These are phyloP conservation scores for Ciconia boyciana DNA, from an alignment of 2,113 vertebrate genomes.

Conservation along the genomic window DNA sequence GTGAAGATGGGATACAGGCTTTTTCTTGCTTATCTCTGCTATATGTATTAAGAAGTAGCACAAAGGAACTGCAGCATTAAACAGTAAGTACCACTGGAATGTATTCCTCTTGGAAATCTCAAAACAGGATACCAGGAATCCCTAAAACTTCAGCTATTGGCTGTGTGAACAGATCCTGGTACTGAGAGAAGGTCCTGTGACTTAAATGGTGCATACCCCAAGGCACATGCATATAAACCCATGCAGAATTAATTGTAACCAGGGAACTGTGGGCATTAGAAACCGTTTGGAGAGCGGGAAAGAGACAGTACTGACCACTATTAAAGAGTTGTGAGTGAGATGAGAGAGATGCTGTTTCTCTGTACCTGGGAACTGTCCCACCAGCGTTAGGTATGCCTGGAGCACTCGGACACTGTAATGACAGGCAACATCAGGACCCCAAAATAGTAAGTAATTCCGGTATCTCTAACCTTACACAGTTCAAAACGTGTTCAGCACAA, in stretches of 20 bases:
- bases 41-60: background rate
- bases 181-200: background rate
- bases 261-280: background rate
- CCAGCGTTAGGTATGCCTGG: background rate
- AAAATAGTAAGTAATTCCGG: slow-evolving; percentile 5
- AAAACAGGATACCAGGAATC: background rate
- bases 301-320: background rate
- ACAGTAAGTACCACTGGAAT: background rate
- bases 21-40: background rate
- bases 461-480: background rate
- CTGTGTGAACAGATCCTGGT: background rate
- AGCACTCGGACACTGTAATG: background rate
- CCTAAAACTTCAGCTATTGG: background rate
- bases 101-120: background rate
- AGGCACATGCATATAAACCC: background rate
- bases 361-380: background rate
- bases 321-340: background rate
- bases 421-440: background rate
- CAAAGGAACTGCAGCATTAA: background rate
- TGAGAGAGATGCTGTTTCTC: background rate
- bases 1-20: background rate
- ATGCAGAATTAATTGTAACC: background rate
- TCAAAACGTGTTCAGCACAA: background rate
- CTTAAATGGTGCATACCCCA: background rate
- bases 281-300: background rate